Percentiles rank a stretch among this genome's conserved stretches.
phyloP scores from a whole-genome alignment of 1,140 invertebrate genomes.

The Formica selysi region DNA sequence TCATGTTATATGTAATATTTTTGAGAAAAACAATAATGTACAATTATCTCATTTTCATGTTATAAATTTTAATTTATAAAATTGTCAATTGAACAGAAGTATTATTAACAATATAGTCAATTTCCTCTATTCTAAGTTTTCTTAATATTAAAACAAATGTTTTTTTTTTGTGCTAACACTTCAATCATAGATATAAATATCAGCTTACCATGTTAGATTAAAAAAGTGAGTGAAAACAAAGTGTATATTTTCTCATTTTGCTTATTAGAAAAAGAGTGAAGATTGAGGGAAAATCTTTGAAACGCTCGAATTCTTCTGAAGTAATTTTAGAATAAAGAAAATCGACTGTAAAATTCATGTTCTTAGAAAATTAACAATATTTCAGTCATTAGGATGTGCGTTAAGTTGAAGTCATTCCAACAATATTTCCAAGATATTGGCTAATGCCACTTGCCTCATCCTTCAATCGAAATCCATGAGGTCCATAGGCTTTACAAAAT shows the following conservation, averaged over 20 bases:
- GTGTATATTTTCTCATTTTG: neutral
- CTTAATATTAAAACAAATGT: neutral
- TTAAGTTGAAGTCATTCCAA: conserved; percentile 86
- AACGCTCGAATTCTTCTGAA: too few species aligned
- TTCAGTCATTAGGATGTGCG: conserved; percentile 85
- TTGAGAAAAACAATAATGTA: conserved; percentile 74
- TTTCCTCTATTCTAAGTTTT: neutral
- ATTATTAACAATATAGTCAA: conserved; percentile 65
- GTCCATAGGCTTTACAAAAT: conserved; percentile 87
- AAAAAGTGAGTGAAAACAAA: neutral
- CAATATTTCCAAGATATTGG: conserved; percentile 85
- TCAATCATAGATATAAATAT: neutral
- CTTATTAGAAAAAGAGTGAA: neutral
- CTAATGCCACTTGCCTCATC: conserved; percentile 85
- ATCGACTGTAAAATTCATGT: conserved; percentile 68
- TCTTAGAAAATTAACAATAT: conserved; percentile 65
- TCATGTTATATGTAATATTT: conserved; percentile 73
- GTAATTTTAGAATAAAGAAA: conserved; percentile 13
- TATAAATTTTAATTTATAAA: conserved; percentile 72
- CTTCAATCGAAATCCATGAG: conserved; percentile 87
- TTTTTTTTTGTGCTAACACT: neutral
- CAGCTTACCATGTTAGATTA: neutral
- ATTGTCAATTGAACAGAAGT: conserved; percentile 76
- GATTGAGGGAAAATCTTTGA: neutral
- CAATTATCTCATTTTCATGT: conserved; percentile 66